These are phyloP conservation scores for Lithophane ornitopus DNA, from an alignment of 2,888 invertebrate genomes.

Conservation along the genomic window DNA sequence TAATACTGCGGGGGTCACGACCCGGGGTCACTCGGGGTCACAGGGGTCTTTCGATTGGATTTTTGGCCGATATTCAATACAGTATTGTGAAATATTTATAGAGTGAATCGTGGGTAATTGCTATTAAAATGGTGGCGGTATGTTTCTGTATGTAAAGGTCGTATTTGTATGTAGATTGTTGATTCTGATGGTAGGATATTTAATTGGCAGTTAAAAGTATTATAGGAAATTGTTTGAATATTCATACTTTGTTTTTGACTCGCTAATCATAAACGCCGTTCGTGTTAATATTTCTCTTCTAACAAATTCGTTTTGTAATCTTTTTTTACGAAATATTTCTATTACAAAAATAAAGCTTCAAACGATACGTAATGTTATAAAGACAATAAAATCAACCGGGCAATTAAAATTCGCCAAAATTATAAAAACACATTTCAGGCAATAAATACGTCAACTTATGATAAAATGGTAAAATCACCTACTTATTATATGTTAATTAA, in stretches of 20 bases:
- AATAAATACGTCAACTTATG: constrained; percentile 16
- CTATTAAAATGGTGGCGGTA: constrained; percentile 44
- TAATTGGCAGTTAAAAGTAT: constrained; percentile 35
- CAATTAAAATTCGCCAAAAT: constrained; percentile 42
- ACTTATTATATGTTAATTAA: constrained; percentile 49
- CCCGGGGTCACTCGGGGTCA: constrained; percentile 60
- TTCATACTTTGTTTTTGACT: background rate
- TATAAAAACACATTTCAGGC: constrained; percentile 18
- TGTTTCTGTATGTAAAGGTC: background rate
- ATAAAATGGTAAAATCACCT: constrained; percentile 19
- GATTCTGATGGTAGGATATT: constrained; percentile 10
- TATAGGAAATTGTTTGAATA: constrained; percentile 27
- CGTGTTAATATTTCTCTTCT: background rate
- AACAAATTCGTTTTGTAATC: background rate
- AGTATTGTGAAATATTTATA: constrained; percentile 55
- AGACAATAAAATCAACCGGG: constrained; percentile 15
- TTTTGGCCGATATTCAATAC: constrained; percentile 63
- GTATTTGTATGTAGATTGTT: constrained; percentile 16
- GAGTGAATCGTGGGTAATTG: constrained; percentile 44
- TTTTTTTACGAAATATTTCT: constrained; percentile 1
- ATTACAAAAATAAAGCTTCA: background rate
- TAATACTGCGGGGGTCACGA: constrained; percentile 68
- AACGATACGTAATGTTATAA: background rate
- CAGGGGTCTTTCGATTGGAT: constrained; percentile 54
- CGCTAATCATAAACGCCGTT: background rate